phyloP scores from a whole-genome alignment of 2,797 vertebrate species.

The Thaleichthys pacificus region DNA sequence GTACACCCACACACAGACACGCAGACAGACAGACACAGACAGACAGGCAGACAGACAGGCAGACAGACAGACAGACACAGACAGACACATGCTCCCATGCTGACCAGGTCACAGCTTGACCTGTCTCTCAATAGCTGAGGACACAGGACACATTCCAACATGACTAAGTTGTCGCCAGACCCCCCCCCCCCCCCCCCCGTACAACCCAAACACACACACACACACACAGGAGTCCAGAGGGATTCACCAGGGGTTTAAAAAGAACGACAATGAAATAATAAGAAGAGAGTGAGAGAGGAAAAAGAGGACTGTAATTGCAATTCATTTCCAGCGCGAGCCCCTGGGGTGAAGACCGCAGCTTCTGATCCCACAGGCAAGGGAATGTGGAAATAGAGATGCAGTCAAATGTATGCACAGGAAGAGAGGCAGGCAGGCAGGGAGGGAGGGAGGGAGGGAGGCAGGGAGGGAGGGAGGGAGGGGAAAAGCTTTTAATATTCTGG shows the following conservation, averaged over 20 bases:
- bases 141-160: constrained; percentile 9
- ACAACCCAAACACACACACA: constrained; percentile 4
- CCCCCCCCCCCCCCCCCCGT: not conserved
- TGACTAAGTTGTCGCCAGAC: not conserved
- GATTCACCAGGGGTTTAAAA: constrained; percentile 11
- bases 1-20: no score
- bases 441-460: constrained; percentile 21
- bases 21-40: constrained; percentile 19
- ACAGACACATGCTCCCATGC: constrained; percentile 15
- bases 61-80: constrained; percentile 20
- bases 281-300: constrained; percentile 47
- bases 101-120: constrained; percentile 18
- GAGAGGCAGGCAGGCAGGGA: constrained; percentile 25
- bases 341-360: constrained; percentile 51
- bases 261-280: constrained; percentile 57
- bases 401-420: constrained; percentile 59
- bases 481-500: constrained; percentile 73
- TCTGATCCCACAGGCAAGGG: constrained; percentile 69
- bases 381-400: constrained; percentile 57
- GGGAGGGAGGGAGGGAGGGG: constrained; percentile 37
- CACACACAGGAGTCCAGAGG: constrained; percentile 1
- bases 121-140: constrained; percentile 8
- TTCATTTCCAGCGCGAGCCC: constrained; percentile 80
- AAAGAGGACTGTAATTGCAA: constrained; percentile 81
- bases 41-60: not conserved